Evolutionary conservation across 2,113 vertebrate genomes (phyloP).

Genomic region (Talpa occidentalis): DNA sequence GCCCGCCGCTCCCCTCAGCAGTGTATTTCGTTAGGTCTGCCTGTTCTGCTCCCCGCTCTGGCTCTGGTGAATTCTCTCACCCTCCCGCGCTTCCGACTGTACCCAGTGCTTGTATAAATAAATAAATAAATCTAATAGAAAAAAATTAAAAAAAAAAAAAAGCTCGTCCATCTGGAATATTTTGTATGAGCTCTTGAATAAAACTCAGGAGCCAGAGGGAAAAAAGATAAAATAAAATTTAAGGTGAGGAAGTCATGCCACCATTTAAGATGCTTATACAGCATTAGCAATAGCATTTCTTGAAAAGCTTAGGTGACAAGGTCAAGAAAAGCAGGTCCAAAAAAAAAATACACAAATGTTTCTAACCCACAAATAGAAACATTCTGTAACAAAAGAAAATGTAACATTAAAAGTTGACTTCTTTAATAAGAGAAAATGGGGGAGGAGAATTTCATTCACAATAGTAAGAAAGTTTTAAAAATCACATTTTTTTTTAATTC

Average conservation of each 20-base stretch:
- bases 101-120: no score
- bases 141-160: no score
- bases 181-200: no score
- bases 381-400: background rate
- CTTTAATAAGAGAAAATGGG: conserved; percentile 33
- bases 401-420: background rate
- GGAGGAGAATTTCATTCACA: background rate
- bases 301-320: background rate
- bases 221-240: background rate
- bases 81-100: no score
- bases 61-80: no score
- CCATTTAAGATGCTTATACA: conserved; percentile 7
- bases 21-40: no score
- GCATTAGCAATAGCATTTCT: background rate
- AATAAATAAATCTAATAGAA: no score
- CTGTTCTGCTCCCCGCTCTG: no score
- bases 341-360: conserved; percentile 4
- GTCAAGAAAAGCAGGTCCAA: background rate
- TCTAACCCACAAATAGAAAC: conserved; percentile 9
- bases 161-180: no score
- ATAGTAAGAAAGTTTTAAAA: background rate
- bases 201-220: no score
- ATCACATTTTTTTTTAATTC: no score
- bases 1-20: no score
- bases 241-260: background rate